A percentile compares a stretch with the other conserved stretches of the same genome.
phyloP scores from a whole-genome alignment of 2,113 vertebrate species.

The Antidorcas marsupialis region DNA sequence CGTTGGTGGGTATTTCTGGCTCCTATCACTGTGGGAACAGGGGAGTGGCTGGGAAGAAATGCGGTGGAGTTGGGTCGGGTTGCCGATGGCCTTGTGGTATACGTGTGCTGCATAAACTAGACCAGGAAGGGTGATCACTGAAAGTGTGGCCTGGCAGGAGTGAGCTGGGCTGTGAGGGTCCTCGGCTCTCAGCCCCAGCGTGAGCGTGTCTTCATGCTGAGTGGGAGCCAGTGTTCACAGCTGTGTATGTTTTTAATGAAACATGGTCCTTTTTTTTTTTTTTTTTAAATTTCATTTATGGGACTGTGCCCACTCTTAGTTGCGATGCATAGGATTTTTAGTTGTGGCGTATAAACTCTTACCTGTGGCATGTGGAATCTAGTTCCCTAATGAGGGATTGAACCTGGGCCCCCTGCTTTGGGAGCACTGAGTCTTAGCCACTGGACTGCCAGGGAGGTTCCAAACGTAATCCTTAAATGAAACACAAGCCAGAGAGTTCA shows the following conservation, averaged over 20 bases:
- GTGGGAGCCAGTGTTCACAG: background rate
- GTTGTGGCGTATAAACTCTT: background rate
- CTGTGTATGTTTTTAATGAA: background rate
- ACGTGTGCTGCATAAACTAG: fast-evolving
- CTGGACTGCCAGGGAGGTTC: background rate
- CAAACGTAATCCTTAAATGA: background rate
- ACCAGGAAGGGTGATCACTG: fast-evolving
- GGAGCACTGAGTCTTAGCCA: background rate
- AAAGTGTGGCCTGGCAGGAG: background rate
- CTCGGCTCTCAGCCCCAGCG: fast-evolving
- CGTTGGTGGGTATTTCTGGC: conserved; percentile 85
- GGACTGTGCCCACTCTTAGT: background rate
- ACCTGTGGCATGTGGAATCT: background rate
- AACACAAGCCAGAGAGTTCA: background rate
- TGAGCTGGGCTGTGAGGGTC: background rate
- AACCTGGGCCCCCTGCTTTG: background rate
- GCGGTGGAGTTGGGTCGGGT: fast-evolving
- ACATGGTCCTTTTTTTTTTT: background rate
- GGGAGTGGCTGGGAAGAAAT: background rate
- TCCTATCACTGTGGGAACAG: background rate
- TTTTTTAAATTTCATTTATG: background rate
- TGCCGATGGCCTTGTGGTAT: fast-evolving
- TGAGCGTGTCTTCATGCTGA: background rate
- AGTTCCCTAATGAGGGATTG: background rate
- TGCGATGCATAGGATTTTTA: background rate